These are phyloP conservation scores for Phengaris arion DNA, from an alignment of 2,888 invertebrate species.

Conservation along the genomic window DNA sequence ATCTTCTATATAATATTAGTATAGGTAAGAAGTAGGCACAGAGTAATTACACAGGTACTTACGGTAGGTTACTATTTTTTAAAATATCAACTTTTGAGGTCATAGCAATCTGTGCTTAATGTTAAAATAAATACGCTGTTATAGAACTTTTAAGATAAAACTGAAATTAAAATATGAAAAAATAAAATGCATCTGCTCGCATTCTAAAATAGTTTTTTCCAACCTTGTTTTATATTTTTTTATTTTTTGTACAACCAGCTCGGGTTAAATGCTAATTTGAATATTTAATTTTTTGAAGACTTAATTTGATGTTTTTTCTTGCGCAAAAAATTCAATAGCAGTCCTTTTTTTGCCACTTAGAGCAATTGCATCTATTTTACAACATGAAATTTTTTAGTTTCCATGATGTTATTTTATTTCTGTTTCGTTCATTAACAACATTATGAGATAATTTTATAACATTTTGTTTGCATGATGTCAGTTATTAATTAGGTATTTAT, in stretches of 20 bases:
- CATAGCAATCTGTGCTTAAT: constrained; percentile 19
- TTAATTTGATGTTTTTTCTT: constrained; percentile 9
- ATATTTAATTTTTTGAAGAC: constrained; percentile 19
- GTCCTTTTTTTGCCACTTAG: constrained; percentile 3
- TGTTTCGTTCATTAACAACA: not conserved
- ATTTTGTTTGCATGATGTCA: not conserved
- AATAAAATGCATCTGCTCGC: constrained; percentile 28
- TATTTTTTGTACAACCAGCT: not conserved
- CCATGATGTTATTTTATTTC: not conserved
- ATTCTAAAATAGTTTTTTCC: constrained; percentile 24
- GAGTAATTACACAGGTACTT: too few relatives aligned
- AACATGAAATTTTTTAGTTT: not conserved
- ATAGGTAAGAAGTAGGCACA: too few relatives aligned
- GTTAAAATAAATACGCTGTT: constrained; percentile 24
- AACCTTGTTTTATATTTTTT: constrained; percentile 13
- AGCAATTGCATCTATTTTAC: constrained; percentile 4
- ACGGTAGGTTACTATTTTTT: too few relatives aligned
- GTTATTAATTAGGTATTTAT: too few relatives aligned
- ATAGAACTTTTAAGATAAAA: constrained; percentile 24
- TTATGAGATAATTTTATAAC: not conserved
- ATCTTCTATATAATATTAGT: too few relatives aligned
- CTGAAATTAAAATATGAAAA: constrained; percentile 25
- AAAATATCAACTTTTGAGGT: too few relatives aligned
- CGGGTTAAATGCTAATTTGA: constrained; percentile 21
- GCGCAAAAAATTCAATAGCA: constrained; percentile 7